Percentiles rank a stretch among this genome's conserved stretches.
These are phyloP conservation scores for Ariolimax columbianus DNA, from an alignment of 2,888 invertebrate species.

Conservation along the genomic window DNA sequence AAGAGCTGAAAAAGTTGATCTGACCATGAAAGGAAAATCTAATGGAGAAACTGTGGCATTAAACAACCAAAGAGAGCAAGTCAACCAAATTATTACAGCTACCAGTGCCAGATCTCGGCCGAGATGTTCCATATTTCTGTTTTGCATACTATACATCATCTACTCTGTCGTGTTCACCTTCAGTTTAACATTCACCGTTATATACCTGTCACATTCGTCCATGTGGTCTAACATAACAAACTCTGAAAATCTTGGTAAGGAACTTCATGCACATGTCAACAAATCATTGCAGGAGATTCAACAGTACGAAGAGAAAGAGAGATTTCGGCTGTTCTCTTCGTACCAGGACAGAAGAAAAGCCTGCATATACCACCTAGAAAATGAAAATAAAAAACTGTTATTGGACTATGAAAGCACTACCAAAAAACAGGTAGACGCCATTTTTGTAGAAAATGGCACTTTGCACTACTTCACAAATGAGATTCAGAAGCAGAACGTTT, in stretches of 20 bases:
- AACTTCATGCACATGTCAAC: constrained; percentile 64
- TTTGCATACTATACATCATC: constrained; percentile 65
- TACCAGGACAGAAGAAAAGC: constrained; percentile 65
- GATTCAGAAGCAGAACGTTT: constrained; percentile 58
- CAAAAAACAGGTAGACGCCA: constrained; percentile 54
- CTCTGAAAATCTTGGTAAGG: constrained; percentile 63
- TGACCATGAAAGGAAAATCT: constrained; percentile 5
- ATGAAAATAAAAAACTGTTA: constrained; percentile 57
- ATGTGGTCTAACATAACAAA: constrained; percentile 61
- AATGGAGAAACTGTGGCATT: constrained; percentile 54
- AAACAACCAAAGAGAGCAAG: constrained; percentile 58
- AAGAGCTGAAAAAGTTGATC: constrained; percentile 29
- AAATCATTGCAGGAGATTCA: constrained; percentile 61
- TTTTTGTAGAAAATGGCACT: constrained; percentile 62
- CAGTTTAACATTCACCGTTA: constrained; percentile 66
- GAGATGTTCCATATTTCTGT: constrained; percentile 57
- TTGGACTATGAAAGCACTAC: constrained; percentile 53
- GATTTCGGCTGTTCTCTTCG: constrained; percentile 58
- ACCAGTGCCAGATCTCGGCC: constrained; percentile 10
- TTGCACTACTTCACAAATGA: constrained; percentile 56
- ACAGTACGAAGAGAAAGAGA: constrained; percentile 64
- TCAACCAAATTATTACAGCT: constrained; percentile 28
- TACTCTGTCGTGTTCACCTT: constrained; percentile 73
- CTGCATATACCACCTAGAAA: constrained; percentile 67
- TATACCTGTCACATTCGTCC: constrained; percentile 66